These are phyloP conservation scores for Tinamus guttatus DNA, from an alignment of 2,113 vertebrate species.

Conservation along the genomic window DNA sequence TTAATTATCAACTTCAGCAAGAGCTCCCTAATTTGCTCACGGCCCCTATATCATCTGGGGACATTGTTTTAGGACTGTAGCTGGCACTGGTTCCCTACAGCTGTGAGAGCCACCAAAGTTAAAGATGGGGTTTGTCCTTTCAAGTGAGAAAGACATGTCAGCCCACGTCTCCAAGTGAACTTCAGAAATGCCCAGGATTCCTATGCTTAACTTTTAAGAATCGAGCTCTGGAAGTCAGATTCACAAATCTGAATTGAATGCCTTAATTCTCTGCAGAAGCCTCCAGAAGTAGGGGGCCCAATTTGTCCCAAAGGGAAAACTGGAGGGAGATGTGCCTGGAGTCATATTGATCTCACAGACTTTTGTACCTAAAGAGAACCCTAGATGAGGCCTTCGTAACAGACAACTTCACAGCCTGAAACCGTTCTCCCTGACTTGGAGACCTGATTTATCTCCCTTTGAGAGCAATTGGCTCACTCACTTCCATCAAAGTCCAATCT, in stretches of 20 bases:
- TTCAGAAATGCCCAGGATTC: not conserved
- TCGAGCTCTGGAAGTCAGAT: not conserved
- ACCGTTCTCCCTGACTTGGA: not conserved
- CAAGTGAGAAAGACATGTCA: not conserved
- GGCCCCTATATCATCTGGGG: conserved; percentile 49
- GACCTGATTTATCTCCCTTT: not conserved
- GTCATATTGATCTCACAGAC: not conserved
- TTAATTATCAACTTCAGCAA: conserved; percentile 66
- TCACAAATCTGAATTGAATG: not conserved
- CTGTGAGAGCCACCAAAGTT: not conserved
- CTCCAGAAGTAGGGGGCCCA: not conserved
- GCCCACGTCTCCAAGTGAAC: not conserved
- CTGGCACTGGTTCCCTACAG: not conserved
- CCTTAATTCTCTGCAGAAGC: not conserved
- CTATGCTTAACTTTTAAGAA: not conserved
- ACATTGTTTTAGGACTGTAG: conserved; percentile 53
- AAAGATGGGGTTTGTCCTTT: not conserved
- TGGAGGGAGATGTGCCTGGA: not conserved
- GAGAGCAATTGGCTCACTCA: not conserved
- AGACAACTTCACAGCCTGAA: not conserved
- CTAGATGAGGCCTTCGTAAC: not conserved
- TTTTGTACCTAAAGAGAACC: not conserved
- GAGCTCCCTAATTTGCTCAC: conserved; percentile 58
- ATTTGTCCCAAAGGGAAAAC: not conserved
- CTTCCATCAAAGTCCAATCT: not conserved